Evolutionary conservation across 2,888 invertebrate species (phyloP), one percentile per base, ranked within the genome.

Genomic region (Phorcus lineatus): DNA sequence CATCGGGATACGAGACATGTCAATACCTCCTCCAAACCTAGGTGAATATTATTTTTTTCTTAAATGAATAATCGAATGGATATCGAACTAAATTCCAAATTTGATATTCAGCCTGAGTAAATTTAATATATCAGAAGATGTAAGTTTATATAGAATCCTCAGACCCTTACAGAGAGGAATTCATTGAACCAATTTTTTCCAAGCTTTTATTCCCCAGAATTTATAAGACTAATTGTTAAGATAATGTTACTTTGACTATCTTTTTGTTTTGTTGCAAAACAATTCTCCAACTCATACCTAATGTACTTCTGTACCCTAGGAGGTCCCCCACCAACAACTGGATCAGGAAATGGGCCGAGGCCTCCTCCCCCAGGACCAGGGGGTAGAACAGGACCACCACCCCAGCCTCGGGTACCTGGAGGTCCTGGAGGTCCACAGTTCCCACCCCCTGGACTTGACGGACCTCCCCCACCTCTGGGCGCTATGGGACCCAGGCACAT

Each of bases 1-100:
- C 91, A 95, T 97, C 0, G 95, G 94, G 17, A 91, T 95, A 40
- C 94, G 94, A 79, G 93, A 94, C 75, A 91, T 95, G 80, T 67
- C 82, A 54, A 86, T 87, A 77, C 88, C 86, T 77, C 83, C 84
- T 19, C 75, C 81, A 11, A 81, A 91, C 52, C 87, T 86, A 57
- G 84, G 83, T 80, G 79, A 77, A 55, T 55, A 85, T 17, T 36
- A 36, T 31, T 28, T 47, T 47, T 6, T 9, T 47, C 13, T 11
- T 1, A 11, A 47, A 47, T 4, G 1, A 47, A 36, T 36, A 6
- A 47, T 47, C 11, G 4, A 11, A 13, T 47, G 13, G 47, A 13
- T 47, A 13, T 11, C 11, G 47, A 47, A 13, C 6, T 47, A 47
- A 47, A 11, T 47, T 47, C 11, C 47, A 47, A 47, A 11, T 47